Evolutionary conservation across 2,797 vertebrate species (phyloP).

Genomic region (Sebastes hubbsi): DNA sequence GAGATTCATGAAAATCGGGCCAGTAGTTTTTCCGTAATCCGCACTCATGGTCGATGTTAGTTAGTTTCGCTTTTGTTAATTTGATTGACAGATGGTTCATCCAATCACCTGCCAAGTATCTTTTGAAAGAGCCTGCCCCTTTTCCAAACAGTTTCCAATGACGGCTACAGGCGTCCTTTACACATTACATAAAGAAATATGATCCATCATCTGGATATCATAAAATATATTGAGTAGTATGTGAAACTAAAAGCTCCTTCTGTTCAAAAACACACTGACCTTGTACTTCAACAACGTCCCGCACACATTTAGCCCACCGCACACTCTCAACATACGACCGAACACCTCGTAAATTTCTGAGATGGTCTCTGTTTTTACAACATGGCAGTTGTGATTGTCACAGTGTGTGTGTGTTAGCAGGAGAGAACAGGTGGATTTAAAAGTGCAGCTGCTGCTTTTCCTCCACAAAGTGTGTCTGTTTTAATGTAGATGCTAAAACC

Average conservation of each 20-base stretch:
- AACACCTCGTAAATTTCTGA: slow-evolving; percentile 46
- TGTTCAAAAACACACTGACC: neutral
- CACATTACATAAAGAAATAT: neutral
- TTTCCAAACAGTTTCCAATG: too few relatives aligned
- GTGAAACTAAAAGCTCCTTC: neutral
- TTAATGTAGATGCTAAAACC: neutral
- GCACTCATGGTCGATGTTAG: too few relatives aligned
- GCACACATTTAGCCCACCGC: slow-evolving; percentile 28
- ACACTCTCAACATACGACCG: slow-evolving; percentile 37
- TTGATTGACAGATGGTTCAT: too few relatives aligned
- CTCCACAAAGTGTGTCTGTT: neutral
- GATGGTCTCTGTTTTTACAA: neutral
- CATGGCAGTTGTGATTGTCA: neutral
- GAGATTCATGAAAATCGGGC: too few relatives aligned
- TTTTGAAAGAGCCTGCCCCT: too few relatives aligned
- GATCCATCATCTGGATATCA: neutral
- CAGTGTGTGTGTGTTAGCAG: neutral
- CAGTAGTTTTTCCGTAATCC: too few relatives aligned
- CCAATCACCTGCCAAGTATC: too few relatives aligned
- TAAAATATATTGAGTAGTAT: too few relatives aligned
- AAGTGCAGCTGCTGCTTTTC: slow-evolving; percentile 14
- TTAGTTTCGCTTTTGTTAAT: too few relatives aligned
- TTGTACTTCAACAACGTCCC: neutral
- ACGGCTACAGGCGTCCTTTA: neutral
- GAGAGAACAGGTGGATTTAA: slow-evolving; percentile 13